These are phyloP conservation scores for Poeciliopsis gracilis DNA, from an alignment of 2,797 vertebrate genomes.

Conservation along the genomic window DNA sequence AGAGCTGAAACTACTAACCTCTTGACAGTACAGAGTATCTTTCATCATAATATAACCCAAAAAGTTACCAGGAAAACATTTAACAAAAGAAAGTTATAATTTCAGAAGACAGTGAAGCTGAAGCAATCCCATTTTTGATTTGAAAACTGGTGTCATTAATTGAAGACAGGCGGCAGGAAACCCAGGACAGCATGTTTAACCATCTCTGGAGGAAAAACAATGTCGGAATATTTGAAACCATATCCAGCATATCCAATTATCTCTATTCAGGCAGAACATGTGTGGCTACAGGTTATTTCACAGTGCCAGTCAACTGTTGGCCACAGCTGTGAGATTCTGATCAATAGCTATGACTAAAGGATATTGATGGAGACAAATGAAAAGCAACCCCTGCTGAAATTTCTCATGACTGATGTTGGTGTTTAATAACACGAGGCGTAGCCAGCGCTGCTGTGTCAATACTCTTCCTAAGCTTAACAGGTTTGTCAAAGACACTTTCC, in stretches of 20 bases:
- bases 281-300: conserved; percentile 23
- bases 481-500: background rate
- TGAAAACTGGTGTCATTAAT: background rate
- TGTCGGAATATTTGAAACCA: background rate
- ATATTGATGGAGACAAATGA: conserved; percentile 1
- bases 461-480: background rate
- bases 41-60: background rate
- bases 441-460: background rate
- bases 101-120: background rate
- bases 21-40: background rate
- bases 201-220: conserved; percentile 10
- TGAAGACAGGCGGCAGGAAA: background rate
- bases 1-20: background rate
- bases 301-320: background rate
- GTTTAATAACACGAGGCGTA: background rate
- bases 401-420: background rate
- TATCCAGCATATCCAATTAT: conserved; percentile 18
- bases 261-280: conserved; percentile 1
- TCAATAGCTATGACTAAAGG: conserved; percentile 15
- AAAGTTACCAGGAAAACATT: background rate
- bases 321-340: background rate
- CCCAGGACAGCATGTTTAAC: background rate
- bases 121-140: background rate
- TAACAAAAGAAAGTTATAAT: background rate
- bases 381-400: conserved; percentile 6